These are phyloP conservation scores for Mayetiola destructor DNA, from an alignment of 2,888 invertebrate species.

Conservation along the genomic window DNA sequence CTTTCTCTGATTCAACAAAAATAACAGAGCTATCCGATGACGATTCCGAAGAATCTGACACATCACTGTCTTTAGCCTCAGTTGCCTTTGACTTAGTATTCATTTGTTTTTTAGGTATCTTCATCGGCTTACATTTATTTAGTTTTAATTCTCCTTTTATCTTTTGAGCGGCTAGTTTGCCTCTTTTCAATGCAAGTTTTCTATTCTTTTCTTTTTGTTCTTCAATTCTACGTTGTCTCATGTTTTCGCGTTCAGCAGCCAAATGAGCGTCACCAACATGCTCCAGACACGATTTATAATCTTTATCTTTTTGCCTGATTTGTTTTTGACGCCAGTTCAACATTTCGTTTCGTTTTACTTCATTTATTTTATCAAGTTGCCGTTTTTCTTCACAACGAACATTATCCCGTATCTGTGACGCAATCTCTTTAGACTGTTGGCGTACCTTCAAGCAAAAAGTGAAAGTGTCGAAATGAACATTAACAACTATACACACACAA, in stretches of 20 bases:
- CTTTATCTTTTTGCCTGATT: constrained; percentile 37
- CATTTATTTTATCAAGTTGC: constrained; percentile 23
- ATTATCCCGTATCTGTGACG: constrained; percentile 38
- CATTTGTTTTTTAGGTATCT: not conserved
- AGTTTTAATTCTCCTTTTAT: not conserved
- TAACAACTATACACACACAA: not conserved
- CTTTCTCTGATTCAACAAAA: not conserved
- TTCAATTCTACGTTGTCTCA: not conserved
- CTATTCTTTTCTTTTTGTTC: not conserved
- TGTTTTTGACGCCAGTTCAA: constrained; percentile 37
- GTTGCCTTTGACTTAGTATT: not conserved
- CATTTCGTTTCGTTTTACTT: constrained; percentile 34
- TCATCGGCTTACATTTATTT: not conserved
- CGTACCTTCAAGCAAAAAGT: constrained; percentile 37
- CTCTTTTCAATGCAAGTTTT: not conserved
- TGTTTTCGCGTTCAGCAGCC: constrained; percentile 1
- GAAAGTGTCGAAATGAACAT: constrained; percentile 1
- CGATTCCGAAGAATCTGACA: not conserved
- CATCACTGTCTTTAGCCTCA: not conserved
- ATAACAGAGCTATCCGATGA: not conserved
- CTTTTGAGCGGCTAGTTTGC: not conserved
- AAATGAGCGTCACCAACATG: constrained; percentile 39
- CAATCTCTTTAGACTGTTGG: constrained; percentile 46
- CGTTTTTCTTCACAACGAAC: constrained; percentile 28
- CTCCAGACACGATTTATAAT: constrained; percentile 38